These are phyloP conservation scores for Lamprologus tigripictilis DNA, from an alignment of 2,113 vertebrate genomes.

Conservation along the genomic window DNA sequence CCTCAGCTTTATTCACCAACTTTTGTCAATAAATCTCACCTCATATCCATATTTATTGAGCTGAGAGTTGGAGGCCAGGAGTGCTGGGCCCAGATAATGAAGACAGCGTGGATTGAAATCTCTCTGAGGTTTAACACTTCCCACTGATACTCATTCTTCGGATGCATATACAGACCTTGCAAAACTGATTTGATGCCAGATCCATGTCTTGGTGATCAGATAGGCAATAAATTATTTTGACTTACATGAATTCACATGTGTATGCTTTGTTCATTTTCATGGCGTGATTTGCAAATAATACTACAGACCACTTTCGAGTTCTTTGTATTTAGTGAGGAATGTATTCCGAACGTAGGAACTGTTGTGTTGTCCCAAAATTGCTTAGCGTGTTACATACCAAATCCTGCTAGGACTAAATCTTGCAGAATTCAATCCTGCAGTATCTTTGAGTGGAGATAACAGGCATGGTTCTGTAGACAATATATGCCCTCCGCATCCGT, in stretches of 20 bases:
- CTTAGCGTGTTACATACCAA: neutral
- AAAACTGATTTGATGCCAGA: conserved; percentile 34
- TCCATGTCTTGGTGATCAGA: conserved; percentile 4
- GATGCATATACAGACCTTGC: conserved; percentile 4
- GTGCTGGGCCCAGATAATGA: conserved; percentile 50
- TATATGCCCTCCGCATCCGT: conserved; percentile 16
- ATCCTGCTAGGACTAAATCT: conserved; percentile 30
- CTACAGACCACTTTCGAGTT: neutral
- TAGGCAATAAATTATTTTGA: conserved; percentile 23
- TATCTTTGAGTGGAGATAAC: conserved; percentile 44
- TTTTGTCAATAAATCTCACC: conserved; percentile 66
- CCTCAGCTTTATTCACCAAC: conserved; percentile 58
- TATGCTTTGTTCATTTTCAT: neutral
- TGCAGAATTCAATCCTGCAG: conserved; percentile 33
- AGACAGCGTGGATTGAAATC: conserved; percentile 47
- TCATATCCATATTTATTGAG: conserved; percentile 73
- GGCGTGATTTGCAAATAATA: neutral
- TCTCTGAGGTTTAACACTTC: conserved; percentile 45
- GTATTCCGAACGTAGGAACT: neutral
- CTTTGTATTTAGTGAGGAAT: neutral
- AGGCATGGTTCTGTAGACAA: conserved; percentile 18
- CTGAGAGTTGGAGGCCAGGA: conserved; percentile 49
- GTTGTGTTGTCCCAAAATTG: neutral
- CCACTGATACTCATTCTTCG: conserved; percentile 4
- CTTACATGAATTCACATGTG: neutral